These are phyloP conservation scores for Cladorhizidae sp. DNA, from an alignment of 37 sponge, comb jelly and placozoan genomes.

Conservation along the genomic window DNA sequence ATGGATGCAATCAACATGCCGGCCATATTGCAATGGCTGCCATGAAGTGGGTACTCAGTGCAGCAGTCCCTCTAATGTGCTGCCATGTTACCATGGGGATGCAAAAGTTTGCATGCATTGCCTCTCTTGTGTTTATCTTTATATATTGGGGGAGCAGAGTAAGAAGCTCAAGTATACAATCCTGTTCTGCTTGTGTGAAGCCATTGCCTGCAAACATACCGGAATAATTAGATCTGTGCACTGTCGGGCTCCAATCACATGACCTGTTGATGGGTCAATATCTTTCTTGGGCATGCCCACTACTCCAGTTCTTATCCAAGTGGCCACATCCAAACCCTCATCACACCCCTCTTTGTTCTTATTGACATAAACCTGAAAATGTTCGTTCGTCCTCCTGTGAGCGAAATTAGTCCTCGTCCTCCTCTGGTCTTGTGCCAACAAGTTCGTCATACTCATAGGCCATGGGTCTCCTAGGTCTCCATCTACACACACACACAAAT, in stretches of 20 bases:
- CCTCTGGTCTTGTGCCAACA: conserved; percentile 13
- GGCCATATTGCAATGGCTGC: too few relatives aligned
- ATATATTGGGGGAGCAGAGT: too few relatives aligned
- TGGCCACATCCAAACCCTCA: not conserved
- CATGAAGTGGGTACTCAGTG: too few relatives aligned
- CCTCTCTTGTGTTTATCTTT: too few relatives aligned
- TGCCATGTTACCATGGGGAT: too few relatives aligned
- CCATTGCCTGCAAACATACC: too few relatives aligned
- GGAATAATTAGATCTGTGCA: conserved; percentile 2
- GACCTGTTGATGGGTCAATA: not conserved
- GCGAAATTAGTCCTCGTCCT: not conserved
- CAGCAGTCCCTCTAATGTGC: too few relatives aligned
- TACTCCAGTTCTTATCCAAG: conserved; percentile 12
- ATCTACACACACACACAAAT: too few relatives aligned
- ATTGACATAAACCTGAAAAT: not conserved
- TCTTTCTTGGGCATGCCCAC: not conserved
- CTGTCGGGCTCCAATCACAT: not conserved
- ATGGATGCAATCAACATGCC: too few relatives aligned
- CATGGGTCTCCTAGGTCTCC: conserved; percentile 61
- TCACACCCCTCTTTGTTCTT: conserved; percentile 8
- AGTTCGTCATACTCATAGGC: conserved; percentile 26
- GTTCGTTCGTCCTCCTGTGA: not conserved
- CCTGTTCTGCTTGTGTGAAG: too few relatives aligned
- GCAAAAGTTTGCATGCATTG: too few relatives aligned
- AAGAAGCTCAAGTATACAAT: too few relatives aligned